Base-by-base conservation (phyloP, 2,113 vertebrate species). In the Ptychochromis oligacanthus region DNA sequence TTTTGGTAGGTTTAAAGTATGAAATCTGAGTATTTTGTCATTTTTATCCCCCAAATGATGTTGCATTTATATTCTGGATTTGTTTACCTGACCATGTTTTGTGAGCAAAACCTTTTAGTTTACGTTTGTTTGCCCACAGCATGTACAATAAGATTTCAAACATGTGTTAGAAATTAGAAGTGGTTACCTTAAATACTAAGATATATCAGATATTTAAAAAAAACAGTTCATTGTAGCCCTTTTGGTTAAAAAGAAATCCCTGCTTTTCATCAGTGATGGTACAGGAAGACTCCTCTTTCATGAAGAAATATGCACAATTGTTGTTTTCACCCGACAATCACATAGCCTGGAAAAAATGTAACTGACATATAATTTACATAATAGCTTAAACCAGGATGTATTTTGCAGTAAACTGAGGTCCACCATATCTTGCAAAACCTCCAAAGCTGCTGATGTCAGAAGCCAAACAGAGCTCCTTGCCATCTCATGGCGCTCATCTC, bases 371-470 rank as follows among this genome's bases (percentile, higher is more conserved):
- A 11, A 60, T 85, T 22, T 24, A 15, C 34, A 56, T 14, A 75
- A 28, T 14, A 61, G 22, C 62, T 60, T 55, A 72, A 75, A 46
- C 8, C 12, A 67, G 46, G 14, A 58, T 55, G 67, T 57, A 18
- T 54, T 49, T 20, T 38, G 10, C 38, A 43, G 43, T 40, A 56
- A 80, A 24, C 17, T 22, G 28, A 77, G 75, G 52, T 72, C 67
- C 67, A 54, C 26, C 17, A 5, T 26, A 34, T 72, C 67, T 2
- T n/a, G 52, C 31, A 31, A 72, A 72, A 14, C 52, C 26, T 75
- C 54, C 74, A 67, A 67, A 79, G 54, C 64, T 60, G 18, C 60
- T 70, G 67, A 60, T 76, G 46, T 40, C 40, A 34, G 60, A 62
- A 46, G 70, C 15, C 28, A n/a, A 65, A 43, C 57, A 24, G 64